Conservation (phyloP, 2,888 invertebrate genomes). For the Rotaria macrura region DNA sequence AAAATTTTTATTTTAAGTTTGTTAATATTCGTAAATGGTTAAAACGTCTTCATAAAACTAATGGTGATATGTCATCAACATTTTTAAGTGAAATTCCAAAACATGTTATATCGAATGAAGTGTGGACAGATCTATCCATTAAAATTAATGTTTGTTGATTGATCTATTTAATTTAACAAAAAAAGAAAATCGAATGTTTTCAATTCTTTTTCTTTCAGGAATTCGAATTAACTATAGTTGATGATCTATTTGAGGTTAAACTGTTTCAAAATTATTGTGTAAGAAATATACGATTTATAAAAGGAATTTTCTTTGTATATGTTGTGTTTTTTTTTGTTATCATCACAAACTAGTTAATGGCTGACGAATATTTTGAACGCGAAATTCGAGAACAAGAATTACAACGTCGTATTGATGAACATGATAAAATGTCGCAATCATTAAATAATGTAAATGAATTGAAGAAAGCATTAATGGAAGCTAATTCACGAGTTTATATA, state of each 20-base stretch:
- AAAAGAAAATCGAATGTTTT: too few relatives aligned
- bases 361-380: not conserved
- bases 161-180: not conserved
- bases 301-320: too few relatives aligned
- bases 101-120: not conserved
- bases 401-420: conserved; percentile 25
- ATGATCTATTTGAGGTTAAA: conserved; percentile 32
- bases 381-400: conserved; percentile 18
- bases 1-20: not conserved
- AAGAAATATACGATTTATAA: not conserved
- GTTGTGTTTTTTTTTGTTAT: not conserved
- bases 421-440: not conserved
- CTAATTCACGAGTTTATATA: not conserved
- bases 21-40: conserved; percentile 10
- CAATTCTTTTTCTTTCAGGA: not conserved
- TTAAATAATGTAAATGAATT: not conserved
- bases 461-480: not conserved
- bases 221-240: conserved; percentile 28
- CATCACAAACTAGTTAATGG: not conserved
- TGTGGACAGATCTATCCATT: not conserved
- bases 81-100: not conserved
- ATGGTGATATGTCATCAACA: not conserved
- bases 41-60: not conserved
- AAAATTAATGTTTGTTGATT: not conserved
- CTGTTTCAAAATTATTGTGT: conserved; percentile 29